Base-by-base conservation (phyloP, 2,888 invertebrate genomes). In the Caenorhabditis angaria region DNA sequence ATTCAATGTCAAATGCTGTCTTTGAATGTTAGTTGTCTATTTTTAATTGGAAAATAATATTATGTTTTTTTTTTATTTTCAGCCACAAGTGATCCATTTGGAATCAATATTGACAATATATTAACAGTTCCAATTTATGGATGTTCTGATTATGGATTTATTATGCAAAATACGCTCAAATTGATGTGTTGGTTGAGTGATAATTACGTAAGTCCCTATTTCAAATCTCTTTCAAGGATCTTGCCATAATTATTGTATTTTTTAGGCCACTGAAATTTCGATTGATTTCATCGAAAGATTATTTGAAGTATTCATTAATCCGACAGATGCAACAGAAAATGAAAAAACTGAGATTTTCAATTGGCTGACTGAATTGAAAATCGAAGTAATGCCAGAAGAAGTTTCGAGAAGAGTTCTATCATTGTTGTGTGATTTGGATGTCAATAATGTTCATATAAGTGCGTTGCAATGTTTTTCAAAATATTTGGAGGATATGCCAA, bases 391-490 rank as follows among this genome's bases (percentile, higher is more conserved):
- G 54, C 29, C 55, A 12, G 35, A 54, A 4, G 68, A 68, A 8
- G 41, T 59, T 10, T 59, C 73, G 2, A 27, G 68, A 53, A 61
- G 51, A 6, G 55, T 73, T 4, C 56, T 73, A 1, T 60, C 68
- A 3, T 61, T 61, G 29, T 29, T 73, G 10, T 73, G 65, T 25
- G 47, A 41, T 29, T 56, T 73, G 59, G 62, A 68, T 25, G 59
- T 63, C 54, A 61, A 58, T 32, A 61, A 57, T 14, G 41, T 73
- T 12, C 65, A 69, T 29, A 68, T 68, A 20, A 59, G 59, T 4
- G 73, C 68, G 12, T 51, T 73, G 18, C 60, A 68, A 8, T 73
- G 73, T 48, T 73, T 73, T 48, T 68, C 66, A 48, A 68, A 65
- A 48, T 73, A 60, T 29, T 65, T 62, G 68, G 73, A 73, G 22